Percentiles rank a stretch among this genome's conserved stretches.
Conservation (phyloP, 2,113 vertebrate species). For the Phainopepla nitens region DNA sequence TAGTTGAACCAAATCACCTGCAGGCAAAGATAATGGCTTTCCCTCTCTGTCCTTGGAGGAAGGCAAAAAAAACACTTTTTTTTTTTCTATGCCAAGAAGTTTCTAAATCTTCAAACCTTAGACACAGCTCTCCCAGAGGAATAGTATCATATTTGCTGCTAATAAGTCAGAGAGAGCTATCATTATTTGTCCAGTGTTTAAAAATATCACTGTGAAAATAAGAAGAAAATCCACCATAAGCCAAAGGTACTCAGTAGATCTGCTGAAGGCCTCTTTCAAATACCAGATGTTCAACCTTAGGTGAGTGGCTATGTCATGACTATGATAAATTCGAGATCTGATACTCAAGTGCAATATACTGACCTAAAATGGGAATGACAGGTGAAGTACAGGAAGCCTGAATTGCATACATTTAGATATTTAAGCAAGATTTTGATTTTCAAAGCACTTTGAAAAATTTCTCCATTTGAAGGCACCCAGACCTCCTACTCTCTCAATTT, state of each 20-base stretch:
- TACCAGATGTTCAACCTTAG: neutral
- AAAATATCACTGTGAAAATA: neutral
- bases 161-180: neutral
- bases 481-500: neutral
- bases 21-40: neutral
- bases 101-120: neutral
- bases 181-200: neutral
- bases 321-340: neutral
- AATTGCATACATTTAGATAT: neutral
- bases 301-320: neutral
- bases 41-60: neutral
- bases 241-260: neutral
- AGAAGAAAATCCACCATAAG: neutral
- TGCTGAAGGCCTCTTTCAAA: neutral
- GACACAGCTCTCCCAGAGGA: neutral
- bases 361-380: neutral
- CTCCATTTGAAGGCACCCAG: neutral
- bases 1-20: neutral
- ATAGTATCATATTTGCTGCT: neutral
- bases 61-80: neutral
- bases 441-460: neutral
- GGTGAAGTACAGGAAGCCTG: neutral
- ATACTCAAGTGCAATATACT: neutral
- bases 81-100: neutral
- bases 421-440: neutral